Conservation (phyloP, 2,888 invertebrate genomes). For the Dinocampus coccinellae region DNA sequence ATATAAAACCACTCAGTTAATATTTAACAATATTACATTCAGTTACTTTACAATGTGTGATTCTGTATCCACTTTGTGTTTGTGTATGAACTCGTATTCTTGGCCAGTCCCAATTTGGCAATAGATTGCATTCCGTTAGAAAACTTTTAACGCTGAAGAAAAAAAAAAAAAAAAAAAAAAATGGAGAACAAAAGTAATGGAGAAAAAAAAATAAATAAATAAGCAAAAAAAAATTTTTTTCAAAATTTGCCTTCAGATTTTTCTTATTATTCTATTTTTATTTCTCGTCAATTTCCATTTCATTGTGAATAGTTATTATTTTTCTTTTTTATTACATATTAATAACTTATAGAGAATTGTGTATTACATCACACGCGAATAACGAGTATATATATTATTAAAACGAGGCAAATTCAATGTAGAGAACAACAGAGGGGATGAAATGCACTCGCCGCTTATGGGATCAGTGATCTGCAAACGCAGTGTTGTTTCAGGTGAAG, state of each 20-base stretch:
- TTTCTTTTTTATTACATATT: neutral
- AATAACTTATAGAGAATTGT: conserved; percentile 1
- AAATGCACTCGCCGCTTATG: conserved; percentile 63
- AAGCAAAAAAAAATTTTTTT: too few relatives aligned
- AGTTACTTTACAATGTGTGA: conserved; percentile 38
- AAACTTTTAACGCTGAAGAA: too few relatives aligned
- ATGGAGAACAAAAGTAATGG: too few relatives aligned
- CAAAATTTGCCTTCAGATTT: too few relatives aligned
- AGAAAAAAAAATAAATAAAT: too few relatives aligned
- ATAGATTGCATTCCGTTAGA: conserved; percentile 49
- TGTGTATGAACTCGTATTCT: conserved; percentile 42
- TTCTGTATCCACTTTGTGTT: conserved; percentile 38
- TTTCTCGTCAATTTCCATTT: neutral
- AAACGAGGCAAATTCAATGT: conserved; percentile 55
- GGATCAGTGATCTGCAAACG: conserved; percentile 68
- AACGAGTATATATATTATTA: conserved; percentile 29
- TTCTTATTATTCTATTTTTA: neutral
- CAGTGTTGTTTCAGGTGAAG: conserved; percentile 69
- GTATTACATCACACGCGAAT: conserved; percentile 32
- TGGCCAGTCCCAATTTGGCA: conserved; percentile 47
- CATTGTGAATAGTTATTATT: neutral
- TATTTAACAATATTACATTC: conserved; percentile 30
- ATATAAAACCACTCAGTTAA: conserved; percentile 12
- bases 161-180: too few relatives aligned
- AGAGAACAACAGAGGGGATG: conserved; percentile 65